Conservation (phyloP, 2,113 vertebrate species). For the Siniperca knerii region DNA sequence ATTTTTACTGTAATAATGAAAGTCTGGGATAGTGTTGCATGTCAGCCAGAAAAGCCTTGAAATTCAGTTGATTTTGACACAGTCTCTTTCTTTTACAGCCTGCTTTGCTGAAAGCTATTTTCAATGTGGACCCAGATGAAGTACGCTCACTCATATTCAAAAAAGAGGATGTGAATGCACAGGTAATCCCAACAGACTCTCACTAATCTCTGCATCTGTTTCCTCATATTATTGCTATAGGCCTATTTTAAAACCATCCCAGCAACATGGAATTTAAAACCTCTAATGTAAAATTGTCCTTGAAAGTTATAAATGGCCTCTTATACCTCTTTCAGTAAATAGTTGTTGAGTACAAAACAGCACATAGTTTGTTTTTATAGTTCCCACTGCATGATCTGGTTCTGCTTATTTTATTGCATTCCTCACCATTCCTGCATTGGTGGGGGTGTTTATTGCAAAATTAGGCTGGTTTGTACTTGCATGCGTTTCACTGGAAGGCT, state of each 20-base stretch:
- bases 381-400: constrained; percentile 36
- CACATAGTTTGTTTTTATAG: constrained; percentile 24
- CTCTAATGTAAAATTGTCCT: constrained; percentile 13
- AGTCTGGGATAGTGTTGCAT: constrained; percentile 6
- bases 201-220: constrained; percentile 33
- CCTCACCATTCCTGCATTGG: constrained; percentile 31
- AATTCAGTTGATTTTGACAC: constrained; percentile 1
- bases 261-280: constrained; percentile 9
- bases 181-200: constrained; percentile 85
- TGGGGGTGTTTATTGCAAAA: constrained; percentile 50
- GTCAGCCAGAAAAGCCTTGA: background rate
- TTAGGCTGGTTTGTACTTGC: constrained; percentile 43
- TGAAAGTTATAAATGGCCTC: constrained; percentile 5
- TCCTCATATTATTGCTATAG: constrained; percentile 38
- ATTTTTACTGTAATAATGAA: background rate
- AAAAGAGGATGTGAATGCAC: constrained; percentile 99
- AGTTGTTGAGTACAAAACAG: constrained; percentile 28
- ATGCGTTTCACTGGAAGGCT: constrained; percentile 14
- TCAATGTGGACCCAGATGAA: constrained; percentile 99
- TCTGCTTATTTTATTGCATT: constrained; percentile 63
- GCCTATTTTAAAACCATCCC: background rate
- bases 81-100: constrained; percentile 84
- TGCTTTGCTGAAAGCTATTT: constrained; percentile 98
- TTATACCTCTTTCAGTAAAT: constrained; percentile 1
- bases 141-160: constrained; percentile 98